These are phyloP conservation scores for Stegostoma tigrinum DNA, from an alignment of 2,113 vertebrate genomes.

Conservation along the genomic window DNA sequence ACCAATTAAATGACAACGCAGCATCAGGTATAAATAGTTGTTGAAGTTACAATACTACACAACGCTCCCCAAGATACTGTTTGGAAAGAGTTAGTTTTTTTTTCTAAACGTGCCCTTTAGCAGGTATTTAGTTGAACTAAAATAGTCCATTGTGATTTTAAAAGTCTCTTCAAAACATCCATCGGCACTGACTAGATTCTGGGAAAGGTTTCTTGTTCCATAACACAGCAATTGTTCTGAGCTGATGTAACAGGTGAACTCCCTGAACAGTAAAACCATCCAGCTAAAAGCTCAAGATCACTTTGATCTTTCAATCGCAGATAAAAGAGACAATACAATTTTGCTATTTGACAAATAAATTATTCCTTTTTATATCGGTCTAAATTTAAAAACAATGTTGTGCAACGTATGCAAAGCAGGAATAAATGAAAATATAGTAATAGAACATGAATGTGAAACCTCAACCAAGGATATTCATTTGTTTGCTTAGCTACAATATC, in stretches of 20 bases:
- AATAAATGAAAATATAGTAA: not conserved
- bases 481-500: too few relatives aligned
- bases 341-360: conserved; percentile 19
- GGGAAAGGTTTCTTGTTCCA: not conserved
- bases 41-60: not conserved
- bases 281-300: conserved; percentile 6
- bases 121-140: not conserved
- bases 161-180: not conserved
- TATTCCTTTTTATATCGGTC: not conserved
- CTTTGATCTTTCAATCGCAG: not conserved
- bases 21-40: not conserved
- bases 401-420: not conserved
- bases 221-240: conserved; percentile 22
- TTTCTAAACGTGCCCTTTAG: not conserved
- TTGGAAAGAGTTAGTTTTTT: not conserved
- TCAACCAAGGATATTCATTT: not conserved
- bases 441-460: not conserved
- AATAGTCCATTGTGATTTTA: conserved; percentile 7
- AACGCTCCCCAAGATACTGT: not conserved
- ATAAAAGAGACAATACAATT: not conserved
- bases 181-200: not conserved
- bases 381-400: not conserved
- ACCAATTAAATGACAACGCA: not conserved
- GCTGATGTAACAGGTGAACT: not conserved
- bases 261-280: not conserved